A percentile compares a stretch with the other conserved stretches of the same genome.
Conservation (phyloP, 1,140 invertebrate genomes). For the Heterodera schachtii region DNA sequence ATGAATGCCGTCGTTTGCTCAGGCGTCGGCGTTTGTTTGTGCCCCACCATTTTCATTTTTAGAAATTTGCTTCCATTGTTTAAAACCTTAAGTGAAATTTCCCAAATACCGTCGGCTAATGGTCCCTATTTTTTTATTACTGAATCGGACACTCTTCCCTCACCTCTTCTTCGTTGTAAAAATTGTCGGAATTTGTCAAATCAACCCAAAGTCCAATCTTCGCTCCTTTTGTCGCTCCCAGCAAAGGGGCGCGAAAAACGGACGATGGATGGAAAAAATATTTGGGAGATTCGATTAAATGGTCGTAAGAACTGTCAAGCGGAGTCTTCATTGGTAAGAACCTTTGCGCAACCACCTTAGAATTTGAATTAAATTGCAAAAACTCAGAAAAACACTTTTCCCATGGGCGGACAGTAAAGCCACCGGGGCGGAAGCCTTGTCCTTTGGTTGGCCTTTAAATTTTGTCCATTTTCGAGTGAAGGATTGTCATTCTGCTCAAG, state of each 20-base stretch:
- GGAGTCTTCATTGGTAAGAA: conserved; percentile 66
- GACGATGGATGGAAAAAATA: conserved; percentile 53
- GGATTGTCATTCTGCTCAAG: not conserved
- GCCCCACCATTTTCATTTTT: conserved; percentile 72
- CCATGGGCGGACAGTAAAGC: conserved; percentile 62
- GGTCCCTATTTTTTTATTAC: conserved; percentile 73
- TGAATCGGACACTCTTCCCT: conserved; percentile 72
- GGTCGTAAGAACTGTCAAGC: conserved; percentile 55
- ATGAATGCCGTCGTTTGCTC: conserved; percentile 66
- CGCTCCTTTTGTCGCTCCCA: conserved; percentile 28
- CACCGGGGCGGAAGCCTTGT: conserved; percentile 53
- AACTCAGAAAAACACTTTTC: conserved; percentile 45
- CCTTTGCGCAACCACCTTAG: conserved; percentile 48
- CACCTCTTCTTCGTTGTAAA: conserved; percentile 81
- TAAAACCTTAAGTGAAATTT: conserved; percentile 67
- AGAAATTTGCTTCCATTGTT: conserved; percentile 71
- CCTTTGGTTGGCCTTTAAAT: conserved; percentile 6
- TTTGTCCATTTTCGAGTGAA: not conserved
- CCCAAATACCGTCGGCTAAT: too few species aligned
- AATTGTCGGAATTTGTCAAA: conserved; percentile 88
- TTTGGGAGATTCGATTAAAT: conserved; percentile 46
- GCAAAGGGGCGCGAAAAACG: conserved; percentile 37
- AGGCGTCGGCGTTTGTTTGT: conserved; percentile 61
- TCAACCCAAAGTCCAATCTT: conserved; percentile 94
- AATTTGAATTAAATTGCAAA: conserved; percentile 12